A percentile compares a stretch with the other conserved stretches of the same genome.
Conservation (phyloP, 2,797 vertebrate species). For the Moxostoma hubbsi region DNA sequence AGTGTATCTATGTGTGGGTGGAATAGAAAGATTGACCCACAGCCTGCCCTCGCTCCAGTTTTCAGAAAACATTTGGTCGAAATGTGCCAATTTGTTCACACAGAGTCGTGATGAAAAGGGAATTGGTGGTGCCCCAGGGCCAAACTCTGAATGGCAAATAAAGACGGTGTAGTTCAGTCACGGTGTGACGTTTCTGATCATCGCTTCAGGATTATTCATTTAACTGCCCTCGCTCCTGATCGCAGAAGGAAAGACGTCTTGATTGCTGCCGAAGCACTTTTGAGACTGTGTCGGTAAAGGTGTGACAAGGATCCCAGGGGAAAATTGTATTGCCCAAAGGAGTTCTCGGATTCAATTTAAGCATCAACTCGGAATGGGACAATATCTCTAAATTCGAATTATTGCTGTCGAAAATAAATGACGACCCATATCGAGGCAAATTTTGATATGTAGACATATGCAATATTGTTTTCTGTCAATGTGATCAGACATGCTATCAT, state of each 20-base stretch:
- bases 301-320: neutral
- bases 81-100: constrained; percentile 48
- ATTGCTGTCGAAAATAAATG: too few species aligned
- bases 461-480: too few species aligned
- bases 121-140: constrained; percentile 39
- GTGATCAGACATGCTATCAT: too few species aligned
- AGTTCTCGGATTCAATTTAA: neutral
- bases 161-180: constrained; percentile 19
- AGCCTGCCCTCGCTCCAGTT: constrained; percentile 30
- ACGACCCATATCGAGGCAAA: too few species aligned
- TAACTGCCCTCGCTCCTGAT: constrained; percentile 22
- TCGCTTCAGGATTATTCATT: constrained; percentile 35
- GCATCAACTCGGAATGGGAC: too few species aligned
- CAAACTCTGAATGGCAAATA: constrained; percentile 48
- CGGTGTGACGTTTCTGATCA: constrained; percentile 35
- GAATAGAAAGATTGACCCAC: constrained; percentile 30
- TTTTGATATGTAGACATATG: too few species aligned
- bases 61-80: constrained; percentile 50
- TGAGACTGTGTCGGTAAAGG: neutral
- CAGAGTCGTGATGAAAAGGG: constrained; percentile 40
- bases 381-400: too few species aligned
- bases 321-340: neutral
- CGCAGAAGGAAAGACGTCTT: constrained; percentile 25
- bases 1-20: constrained; percentile 46
- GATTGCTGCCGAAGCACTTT: neutral